Percentiles rank a stretch among this genome's conserved stretches.
Evolutionary conservation across 2,888 invertebrate species (phyloP).

Genomic region (Pristionchus entomophagus): DNA sequence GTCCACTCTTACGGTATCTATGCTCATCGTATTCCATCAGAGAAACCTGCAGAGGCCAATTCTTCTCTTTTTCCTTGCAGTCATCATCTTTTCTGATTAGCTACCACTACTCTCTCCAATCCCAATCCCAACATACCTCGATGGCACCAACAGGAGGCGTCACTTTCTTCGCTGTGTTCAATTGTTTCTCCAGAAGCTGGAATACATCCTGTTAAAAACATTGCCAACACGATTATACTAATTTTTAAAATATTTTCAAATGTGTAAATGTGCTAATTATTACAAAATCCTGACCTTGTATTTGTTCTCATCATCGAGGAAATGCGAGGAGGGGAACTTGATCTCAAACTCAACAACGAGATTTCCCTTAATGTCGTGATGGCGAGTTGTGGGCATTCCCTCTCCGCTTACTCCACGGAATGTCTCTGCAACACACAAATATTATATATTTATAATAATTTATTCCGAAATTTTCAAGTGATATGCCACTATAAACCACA

Average conservation of each 20-base stretch:
- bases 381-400: constrained; percentile 85
- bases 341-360: constrained; percentile 90
- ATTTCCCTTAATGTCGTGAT: constrained; percentile 81
- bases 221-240: too few species aligned
- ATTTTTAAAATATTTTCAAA: neutral
- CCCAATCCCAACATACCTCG: constrained; percentile 75
- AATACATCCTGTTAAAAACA: neutral
- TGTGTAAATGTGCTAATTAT: neutral
- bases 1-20: constrained; percentile 63
- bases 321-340: constrained; percentile 87
- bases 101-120: neutral
- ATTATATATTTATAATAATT: too few species aligned
- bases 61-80: neutral
- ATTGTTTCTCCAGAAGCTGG: constrained; percentile 84
- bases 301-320: constrained; percentile 79
- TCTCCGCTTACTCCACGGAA: constrained; percentile 87
- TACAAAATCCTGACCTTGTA: constrained; percentile 60
- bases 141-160: constrained; percentile 83
- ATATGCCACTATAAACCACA: neutral
- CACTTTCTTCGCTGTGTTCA: constrained; percentile 85
- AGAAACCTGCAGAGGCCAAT: constrained; percentile 86
- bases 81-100: neutral
- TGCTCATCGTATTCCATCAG: constrained; percentile 78
- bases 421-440: constrained; percentile 75
- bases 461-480: too few species aligned